Conservation (phyloP, 2,888 invertebrate species). For the Machimus atricapillus region DNA sequence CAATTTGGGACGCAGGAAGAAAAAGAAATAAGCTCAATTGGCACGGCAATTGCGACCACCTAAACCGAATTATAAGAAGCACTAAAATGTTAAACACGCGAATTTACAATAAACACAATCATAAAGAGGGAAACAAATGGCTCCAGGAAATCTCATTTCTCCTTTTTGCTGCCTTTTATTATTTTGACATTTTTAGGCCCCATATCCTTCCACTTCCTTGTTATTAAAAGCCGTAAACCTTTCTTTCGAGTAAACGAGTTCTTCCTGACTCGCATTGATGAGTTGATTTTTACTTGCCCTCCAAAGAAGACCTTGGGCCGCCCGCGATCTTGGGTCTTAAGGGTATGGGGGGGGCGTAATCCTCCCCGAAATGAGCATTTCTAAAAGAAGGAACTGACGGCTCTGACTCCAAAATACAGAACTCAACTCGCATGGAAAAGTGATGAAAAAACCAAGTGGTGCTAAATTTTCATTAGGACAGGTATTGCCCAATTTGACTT, state of each 20-base stretch:
- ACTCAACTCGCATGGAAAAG: not conserved
- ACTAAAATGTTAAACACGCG: slow-evolving; percentile 28
- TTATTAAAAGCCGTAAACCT: slow-evolving; percentile 30
- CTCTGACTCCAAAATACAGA: not conserved
- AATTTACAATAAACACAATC: slow-evolving; percentile 36
- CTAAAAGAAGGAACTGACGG: not conserved
- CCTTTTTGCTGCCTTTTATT: slow-evolving; percentile 30
- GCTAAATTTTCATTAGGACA: not conserved
- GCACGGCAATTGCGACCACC: slow-evolving; percentile 27
- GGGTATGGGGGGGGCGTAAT: too few species aligned
- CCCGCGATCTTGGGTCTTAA: not conserved
- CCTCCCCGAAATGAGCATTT: not conserved
- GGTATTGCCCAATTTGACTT: not conserved
- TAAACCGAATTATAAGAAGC: slow-evolving; percentile 20
- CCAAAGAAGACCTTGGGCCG: not conserved
- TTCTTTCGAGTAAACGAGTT: slow-evolving; percentile 17
- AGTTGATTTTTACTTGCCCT: not conserved
- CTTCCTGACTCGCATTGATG: slow-evolving; percentile 28
- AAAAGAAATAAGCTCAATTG: slow-evolving; percentile 5
- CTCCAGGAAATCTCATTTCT: slow-evolving; percentile 36
- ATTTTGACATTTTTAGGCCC: slow-evolving; percentile 32
- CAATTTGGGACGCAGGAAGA: not conserved
- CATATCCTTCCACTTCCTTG: slow-evolving; percentile 33
- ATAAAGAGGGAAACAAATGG: slow-evolving; percentile 35
- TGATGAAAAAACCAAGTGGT: not conserved